Conservation (phyloP, 2,797 vertebrate genomes). For the Halcyon badia region DNA sequence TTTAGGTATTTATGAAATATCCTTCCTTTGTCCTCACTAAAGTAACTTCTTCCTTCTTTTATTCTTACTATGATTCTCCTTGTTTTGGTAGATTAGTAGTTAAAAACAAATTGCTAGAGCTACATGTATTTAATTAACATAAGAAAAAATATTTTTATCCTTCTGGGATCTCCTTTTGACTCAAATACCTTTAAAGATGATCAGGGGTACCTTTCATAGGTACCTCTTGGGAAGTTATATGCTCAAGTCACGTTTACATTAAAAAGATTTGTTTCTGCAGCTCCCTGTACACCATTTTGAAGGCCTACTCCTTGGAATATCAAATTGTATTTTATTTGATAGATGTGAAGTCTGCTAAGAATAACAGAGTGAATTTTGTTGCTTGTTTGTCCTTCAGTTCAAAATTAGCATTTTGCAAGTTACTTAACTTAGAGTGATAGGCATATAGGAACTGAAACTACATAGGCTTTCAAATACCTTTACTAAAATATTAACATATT, state of each 20-base stretch:
- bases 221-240: conserved; percentile 15
- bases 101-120: not conserved
- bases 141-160: conserved; percentile 10
- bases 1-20: not conserved
- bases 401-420: conserved; percentile 49
- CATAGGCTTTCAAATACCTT: not conserved
- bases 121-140: conserved; percentile 22
- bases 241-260: conserved; percentile 18
- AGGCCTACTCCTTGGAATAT: conserved; percentile 45
- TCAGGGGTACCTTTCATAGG: conserved; percentile 6
- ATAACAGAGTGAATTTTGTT: conserved; percentile 10
- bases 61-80: not conserved
- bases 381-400: conserved; percentile 14
- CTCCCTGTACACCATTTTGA: conserved; percentile 11
- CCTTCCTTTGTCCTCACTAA: not conserved
- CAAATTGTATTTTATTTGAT: conserved; percentile 26
- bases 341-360: conserved; percentile 10
- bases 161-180: not conserved
- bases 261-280: conserved; percentile 27
- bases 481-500: not conserved
- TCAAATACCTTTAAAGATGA: conserved; percentile 38
- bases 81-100: not conserved
- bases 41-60: not conserved
- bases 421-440: not conserved
- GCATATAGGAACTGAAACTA: not conserved